Percentiles rank a stretch among this genome's conserved stretches.
phyloP scores from a whole-genome alignment of 2,113 vertebrate species.

The Chaetodon auriga region DNA sequence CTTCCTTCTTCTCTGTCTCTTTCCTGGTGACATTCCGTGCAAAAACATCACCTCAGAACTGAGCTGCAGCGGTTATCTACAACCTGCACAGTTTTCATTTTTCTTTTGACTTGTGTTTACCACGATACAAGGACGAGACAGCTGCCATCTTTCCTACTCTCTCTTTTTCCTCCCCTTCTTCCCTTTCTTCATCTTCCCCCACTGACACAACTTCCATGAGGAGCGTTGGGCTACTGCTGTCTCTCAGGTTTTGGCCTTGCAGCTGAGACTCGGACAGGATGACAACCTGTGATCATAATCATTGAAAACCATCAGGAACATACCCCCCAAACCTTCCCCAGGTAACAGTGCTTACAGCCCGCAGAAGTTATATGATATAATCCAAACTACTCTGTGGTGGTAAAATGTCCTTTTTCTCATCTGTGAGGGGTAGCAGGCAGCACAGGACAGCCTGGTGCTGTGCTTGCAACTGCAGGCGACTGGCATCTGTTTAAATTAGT shows the following conservation, averaged over 20 bases:
- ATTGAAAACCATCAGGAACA: constrained; percentile 32
- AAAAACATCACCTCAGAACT: constrained; percentile 6
- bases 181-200: constrained; percentile 56
- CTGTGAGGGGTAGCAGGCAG: background rate
- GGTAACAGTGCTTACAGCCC: background rate
- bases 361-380: background rate
- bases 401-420: background rate
- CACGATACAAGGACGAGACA: constrained; percentile 22
- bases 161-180: constrained; percentile 51
- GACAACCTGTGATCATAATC: constrained; percentile 49
- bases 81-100: background rate
- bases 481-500: background rate
- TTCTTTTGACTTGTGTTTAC: constrained; percentile 51
- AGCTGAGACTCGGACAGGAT: constrained; percentile 41
- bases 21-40: constrained; percentile 34
- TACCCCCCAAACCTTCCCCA: background rate
- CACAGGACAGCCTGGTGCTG: background rate
- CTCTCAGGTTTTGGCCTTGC: constrained; percentile 52
- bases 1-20: constrained; percentile 45
- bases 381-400: background rate
- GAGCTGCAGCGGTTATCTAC: background rate
- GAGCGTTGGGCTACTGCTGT: constrained; percentile 60
- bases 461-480: background rate
- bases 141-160: constrained; percentile 40
- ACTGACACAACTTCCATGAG: constrained; percentile 68